These are phyloP conservation scores for Polymixis flavicincta DNA, from an alignment of 2,888 invertebrate species.

Conservation along the genomic window DNA sequence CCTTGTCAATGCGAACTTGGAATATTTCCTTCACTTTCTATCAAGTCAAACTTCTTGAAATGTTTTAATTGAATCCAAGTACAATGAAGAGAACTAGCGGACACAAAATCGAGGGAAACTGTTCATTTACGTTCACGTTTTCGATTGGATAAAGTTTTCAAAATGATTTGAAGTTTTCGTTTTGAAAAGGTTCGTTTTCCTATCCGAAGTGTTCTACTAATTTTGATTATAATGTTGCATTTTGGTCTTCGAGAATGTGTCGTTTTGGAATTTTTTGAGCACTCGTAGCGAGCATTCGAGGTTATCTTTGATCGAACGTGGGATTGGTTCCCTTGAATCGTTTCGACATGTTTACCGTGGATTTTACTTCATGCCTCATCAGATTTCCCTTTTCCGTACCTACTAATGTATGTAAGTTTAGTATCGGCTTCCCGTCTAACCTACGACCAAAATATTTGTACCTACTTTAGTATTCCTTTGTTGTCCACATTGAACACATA, in stretches of 20 bases:
- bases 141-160: conserved; percentile 44
- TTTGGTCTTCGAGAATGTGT: conserved; percentile 13
- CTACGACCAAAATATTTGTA: background rate
- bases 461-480: conserved; percentile 1
- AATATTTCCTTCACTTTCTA: conserved; percentile 68
- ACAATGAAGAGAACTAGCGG: conserved; percentile 59
- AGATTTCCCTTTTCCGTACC: background rate
- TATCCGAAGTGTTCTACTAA: conserved; percentile 30
- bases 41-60: conserved; percentile 64
- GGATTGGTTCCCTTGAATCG: background rate
- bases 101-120: conserved; percentile 48
- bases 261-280: background rate
- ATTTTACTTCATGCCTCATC: background rate
- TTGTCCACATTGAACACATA: conserved; percentile 8
- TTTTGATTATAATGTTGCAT: conserved; percentile 47
- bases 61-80: conserved; percentile 70
- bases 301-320: background rate
- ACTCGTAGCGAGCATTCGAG: background rate
- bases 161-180: conserved; percentile 57
- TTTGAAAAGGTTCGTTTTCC: conserved; percentile 53
- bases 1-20: conserved; percentile 69
- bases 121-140: conserved; percentile 61
- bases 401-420: background rate
- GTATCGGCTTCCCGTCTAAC: background rate
- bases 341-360: background rate